Evolutionary conservation across 2,113 vertebrate species (phyloP).

Genomic region (Chroicocephalus ridibundus): DNA sequence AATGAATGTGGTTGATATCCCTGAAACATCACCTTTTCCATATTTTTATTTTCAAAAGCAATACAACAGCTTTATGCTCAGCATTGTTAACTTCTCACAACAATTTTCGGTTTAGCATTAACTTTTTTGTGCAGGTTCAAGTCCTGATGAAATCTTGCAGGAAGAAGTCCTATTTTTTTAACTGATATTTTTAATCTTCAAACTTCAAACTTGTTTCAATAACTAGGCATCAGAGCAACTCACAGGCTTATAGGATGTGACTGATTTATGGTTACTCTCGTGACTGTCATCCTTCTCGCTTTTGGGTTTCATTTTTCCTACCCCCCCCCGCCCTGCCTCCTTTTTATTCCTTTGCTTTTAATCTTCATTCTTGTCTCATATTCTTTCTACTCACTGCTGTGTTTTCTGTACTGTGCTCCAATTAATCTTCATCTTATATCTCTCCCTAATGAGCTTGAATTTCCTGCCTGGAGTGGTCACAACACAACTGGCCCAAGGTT

Average conservation of each 20-base stretch:
- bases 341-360: neutral
- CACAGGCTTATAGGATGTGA: neutral
- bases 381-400: neutral
- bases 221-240: neutral
- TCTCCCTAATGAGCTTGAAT: neutral
- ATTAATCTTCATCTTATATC: neutral
- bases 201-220: neutral
- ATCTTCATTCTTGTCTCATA: neutral
- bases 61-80: neutral
- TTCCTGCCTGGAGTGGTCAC: neutral
- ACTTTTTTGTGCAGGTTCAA: neutral
- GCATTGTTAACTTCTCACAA: neutral
- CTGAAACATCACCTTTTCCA: neutral
- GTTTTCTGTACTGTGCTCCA: neutral
- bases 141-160: neutral
- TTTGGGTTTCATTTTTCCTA: neutral
- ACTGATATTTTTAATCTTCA: neutral
- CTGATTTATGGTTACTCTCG: neutral
- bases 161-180: neutral
- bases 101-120: neutral
- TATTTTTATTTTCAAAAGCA: neutral
- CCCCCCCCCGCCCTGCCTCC: fast-evolving
- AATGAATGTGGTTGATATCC: neutral
- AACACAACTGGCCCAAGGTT: neutral
- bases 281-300: neutral